Evolutionary conservation across 1,140 invertebrate species (phyloP).

Genomic region (Heliconius hermathena): DNA sequence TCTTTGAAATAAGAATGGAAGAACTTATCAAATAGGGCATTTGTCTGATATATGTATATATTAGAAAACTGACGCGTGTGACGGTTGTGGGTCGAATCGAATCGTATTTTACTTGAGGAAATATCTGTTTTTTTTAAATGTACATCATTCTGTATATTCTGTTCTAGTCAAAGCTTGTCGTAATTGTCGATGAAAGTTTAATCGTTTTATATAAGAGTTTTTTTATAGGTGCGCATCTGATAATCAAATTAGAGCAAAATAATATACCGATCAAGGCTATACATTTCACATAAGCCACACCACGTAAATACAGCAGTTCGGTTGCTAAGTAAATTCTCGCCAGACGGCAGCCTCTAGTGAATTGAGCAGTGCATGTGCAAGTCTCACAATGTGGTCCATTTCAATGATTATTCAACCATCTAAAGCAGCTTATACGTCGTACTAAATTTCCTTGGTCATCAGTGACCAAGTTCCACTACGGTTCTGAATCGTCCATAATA

Average conservation of each 20-base stretch:
- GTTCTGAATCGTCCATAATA: constrained; percentile 44
- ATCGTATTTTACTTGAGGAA: no score
- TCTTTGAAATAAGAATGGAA: no score
- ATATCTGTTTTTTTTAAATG: not conserved
- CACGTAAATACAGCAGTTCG: constrained; percentile 29
- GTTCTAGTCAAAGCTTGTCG: no score
- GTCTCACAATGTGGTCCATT: constrained; percentile 58
- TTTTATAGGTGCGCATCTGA: no score
- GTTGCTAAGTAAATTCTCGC: constrained; percentile 49
- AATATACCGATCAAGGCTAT: not conserved
- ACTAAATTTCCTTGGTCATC: constrained; percentile 53
- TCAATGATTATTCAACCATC: constrained; percentile 65
- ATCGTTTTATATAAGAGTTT: not conserved
- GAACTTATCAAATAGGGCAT: no score
- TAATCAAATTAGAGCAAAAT: no score
- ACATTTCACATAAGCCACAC: constrained; percentile 23
- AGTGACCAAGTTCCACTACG: constrained; percentile 48
- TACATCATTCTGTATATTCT: no score
- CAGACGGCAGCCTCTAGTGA: constrained; percentile 48
- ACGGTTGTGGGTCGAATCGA: no score
- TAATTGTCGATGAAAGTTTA: not conserved
- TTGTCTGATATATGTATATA: no score
- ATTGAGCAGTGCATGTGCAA: constrained; percentile 55
- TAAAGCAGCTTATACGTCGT: constrained; percentile 61
- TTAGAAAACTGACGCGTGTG: no score